Evolutionary conservation across 2,113 vertebrate genomes (phyloP).

Genomic region (Xenopus tropicalis): DNA sequence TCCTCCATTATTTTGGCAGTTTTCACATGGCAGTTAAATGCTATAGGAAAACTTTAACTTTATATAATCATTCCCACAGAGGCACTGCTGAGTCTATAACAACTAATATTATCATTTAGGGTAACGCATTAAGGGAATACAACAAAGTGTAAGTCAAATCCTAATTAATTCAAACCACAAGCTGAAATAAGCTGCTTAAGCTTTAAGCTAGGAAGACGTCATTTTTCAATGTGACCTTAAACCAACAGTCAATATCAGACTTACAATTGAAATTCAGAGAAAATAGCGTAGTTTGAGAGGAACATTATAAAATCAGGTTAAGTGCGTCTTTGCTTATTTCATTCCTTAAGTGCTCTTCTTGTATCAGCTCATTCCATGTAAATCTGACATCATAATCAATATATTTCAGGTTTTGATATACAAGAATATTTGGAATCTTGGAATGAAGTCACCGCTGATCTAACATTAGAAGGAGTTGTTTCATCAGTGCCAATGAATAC

Average conservation of each 20-base stretch:
- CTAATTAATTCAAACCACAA: constrained; percentile 10
- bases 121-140: not conserved
- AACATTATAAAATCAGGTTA: constrained; percentile 46
- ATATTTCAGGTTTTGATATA: constrained; percentile 36
- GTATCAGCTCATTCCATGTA: constrained; percentile 40
- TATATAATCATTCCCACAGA: not conserved
- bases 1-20: too few species aligned
- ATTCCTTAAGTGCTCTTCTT: constrained; percentile 41
- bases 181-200: not conserved
- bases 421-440: constrained; percentile 25
- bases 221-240: constrained; percentile 43
- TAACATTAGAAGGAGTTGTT: constrained; percentile 25
- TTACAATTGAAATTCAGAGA: constrained; percentile 44
- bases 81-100: not conserved
- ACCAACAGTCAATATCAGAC: constrained; percentile 36
- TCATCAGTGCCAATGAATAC: constrained; percentile 29
- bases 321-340: constrained; percentile 43
- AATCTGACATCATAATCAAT: constrained; percentile 44
- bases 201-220: constrained; percentile 21
- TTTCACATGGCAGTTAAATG: too few species aligned
- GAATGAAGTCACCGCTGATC: constrained; percentile 30
- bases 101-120: not conserved
- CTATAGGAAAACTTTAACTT: too few species aligned
- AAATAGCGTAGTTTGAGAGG: constrained; percentile 39
- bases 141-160: not conserved